A percentile compares a stretch with the other conserved stretches of the same genome.
These are phyloP conservation scores for Turritopsis rubra DNA, from an alignment of 30 jellyfish, hydroid and myxozoan genomes.

Conservation along the genomic window DNA sequence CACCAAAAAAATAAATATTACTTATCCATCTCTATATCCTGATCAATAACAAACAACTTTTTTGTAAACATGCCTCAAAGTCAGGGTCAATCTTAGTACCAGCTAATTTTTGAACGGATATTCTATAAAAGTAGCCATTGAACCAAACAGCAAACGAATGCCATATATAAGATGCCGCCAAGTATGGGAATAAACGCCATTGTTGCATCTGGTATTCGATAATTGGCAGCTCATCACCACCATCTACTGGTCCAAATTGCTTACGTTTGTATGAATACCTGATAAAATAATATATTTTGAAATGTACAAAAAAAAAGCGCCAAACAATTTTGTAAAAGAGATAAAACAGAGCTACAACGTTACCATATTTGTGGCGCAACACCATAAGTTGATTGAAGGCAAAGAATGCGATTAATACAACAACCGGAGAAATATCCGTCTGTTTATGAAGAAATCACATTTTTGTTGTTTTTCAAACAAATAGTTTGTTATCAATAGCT, in stretches of 20 bases:
- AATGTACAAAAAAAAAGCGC: background rate
- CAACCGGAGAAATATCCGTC: no score
- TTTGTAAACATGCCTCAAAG: conserved; percentile 11
- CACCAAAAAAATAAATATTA: no score
- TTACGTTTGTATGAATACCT: conserved; percentile 88
- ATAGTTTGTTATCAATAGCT: no score
- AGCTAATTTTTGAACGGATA: conserved; percentile 44
- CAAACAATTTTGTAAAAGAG: no score
- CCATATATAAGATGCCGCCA: conserved; percentile 80
- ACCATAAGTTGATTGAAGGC: no score
- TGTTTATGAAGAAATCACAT: no score
- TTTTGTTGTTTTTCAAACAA: no score
- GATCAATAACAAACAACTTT: no score
- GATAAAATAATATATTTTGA: background rate
- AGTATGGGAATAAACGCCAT: conserved; percentile 95
- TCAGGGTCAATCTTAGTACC: conserved; percentile 35
- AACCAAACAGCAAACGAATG: conserved; percentile 43
- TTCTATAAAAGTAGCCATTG: conserved; percentile 17
- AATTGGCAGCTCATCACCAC: conserved; percentile 64
- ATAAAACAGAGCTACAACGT: no score
- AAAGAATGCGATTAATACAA: no score
- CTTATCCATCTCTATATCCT: no score
- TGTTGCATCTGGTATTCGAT: conserved; percentile 98
- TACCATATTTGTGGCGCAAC: no score
- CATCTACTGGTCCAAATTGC: conserved; percentile 89